A percentile compares a stretch with the other conserved stretches of the same genome.
Conservation (phyloP, 2,797 vertebrate genomes). For the Crocidura indochinensis region DNA sequence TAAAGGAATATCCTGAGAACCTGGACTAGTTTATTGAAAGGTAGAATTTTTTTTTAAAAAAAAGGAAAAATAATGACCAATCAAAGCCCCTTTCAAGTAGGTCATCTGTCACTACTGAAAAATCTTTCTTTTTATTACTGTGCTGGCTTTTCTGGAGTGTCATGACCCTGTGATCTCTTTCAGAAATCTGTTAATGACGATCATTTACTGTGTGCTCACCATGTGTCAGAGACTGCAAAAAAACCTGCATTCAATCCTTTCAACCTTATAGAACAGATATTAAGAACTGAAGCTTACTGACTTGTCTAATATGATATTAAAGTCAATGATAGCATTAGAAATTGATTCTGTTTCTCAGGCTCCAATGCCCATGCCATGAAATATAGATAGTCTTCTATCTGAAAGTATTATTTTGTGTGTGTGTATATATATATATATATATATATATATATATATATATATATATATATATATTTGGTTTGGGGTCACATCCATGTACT, state of each 20-base stretch:
- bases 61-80: too few species aligned
- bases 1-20: neutral
- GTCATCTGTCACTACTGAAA: neutral
- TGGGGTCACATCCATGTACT: too few species aligned
- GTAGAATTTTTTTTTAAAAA: neutral
- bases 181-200: neutral
- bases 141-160: neutral
- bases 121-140: neutral
- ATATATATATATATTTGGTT: too few species aligned
- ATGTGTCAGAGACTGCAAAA: neutral
- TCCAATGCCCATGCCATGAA: neutral
- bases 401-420: too few species aligned
- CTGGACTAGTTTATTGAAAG: neutral
- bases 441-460: too few species aligned
- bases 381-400: neutral
- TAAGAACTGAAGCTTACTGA: neutral
- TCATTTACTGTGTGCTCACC: neutral
- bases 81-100: neutral
- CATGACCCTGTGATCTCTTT: neutral
- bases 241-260: slow-evolving; percentile 5
- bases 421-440: too few species aligned
- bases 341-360: neutral
- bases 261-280: neutral
- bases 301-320: neutral
- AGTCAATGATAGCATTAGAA: neutral